phyloP scores from a whole-genome alignment of 2,888 invertebrate species.

The Metalampra italica region DNA sequence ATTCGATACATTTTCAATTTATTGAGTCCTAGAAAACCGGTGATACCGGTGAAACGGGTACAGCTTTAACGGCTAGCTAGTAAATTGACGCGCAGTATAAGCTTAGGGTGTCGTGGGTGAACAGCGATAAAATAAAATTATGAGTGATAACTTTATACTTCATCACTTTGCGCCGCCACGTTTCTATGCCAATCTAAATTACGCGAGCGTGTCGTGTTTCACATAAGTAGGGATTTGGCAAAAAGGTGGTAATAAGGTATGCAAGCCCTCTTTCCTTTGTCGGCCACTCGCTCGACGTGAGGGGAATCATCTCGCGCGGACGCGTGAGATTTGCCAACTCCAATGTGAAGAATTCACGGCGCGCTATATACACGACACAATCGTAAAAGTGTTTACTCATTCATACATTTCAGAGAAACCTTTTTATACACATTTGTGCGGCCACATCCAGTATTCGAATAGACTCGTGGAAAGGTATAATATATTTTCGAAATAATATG shows the following conservation, averaged over 20 bases:
- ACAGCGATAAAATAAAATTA: background rate
- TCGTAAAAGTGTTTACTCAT: slow-evolving; percentile 56
- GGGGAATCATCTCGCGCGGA: slow-evolving; percentile 50
- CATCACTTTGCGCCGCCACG: slow-evolving; percentile 1
- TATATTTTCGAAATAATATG: slow-evolving; percentile 41
- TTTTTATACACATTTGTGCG: slow-evolving; percentile 24
- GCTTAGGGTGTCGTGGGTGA: too few relatives aligned
- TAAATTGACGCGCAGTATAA: too few relatives aligned
- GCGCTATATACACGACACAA: slow-evolving; percentile 51
- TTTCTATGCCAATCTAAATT: slow-evolving; percentile 47
- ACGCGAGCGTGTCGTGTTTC: slow-evolving; percentile 64
- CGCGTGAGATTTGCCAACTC: slow-evolving; percentile 58
- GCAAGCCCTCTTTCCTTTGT: slow-evolving; percentile 77
- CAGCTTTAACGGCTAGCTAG: too few relatives aligned
- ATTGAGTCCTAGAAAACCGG: too few relatives aligned
- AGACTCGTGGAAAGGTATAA: slow-evolving; percentile 31
- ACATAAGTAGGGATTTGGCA: slow-evolving; percentile 72
- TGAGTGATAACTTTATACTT: background rate
- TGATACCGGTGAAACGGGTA: too few relatives aligned
- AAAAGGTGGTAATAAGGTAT: slow-evolving; percentile 77
- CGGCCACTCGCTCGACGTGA: slow-evolving; percentile 76
- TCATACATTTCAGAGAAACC: slow-evolving; percentile 38
- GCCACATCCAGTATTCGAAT: slow-evolving; percentile 35
- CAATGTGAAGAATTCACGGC: slow-evolving; percentile 51
- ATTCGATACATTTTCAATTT: too few relatives aligned